Evolutionary conservation across 2,113 vertebrate species (phyloP).

Genomic region (Pelvicachromis taeniatus): DNA sequence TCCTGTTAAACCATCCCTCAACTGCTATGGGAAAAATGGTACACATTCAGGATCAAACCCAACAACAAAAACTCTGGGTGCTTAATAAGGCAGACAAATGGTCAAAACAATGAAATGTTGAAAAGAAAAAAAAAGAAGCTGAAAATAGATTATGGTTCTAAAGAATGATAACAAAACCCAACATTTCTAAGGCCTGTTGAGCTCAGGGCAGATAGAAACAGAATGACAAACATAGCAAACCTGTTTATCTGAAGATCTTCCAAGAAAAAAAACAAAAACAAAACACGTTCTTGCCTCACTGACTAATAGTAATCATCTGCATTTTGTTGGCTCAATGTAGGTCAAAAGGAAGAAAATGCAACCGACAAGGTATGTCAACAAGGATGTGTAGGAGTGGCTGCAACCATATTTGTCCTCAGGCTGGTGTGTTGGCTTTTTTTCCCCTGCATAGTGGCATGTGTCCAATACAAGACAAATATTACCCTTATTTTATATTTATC

Average conservation of each 20-base stretch:
- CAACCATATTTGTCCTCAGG: neutral
- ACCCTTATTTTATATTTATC: neutral
- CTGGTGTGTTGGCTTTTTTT: neutral
- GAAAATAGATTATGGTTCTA: neutral
- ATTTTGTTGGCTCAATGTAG: neutral
- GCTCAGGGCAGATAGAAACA: neutral
- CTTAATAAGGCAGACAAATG: neutral
- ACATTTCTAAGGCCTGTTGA: neutral
- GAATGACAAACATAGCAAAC: neutral
- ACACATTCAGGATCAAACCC: neutral
- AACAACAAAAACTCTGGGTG: neutral
- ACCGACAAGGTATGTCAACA: constrained; percentile 10
- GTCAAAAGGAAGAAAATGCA: neutral
- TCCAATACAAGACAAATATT: neutral
- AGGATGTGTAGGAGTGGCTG: neutral
- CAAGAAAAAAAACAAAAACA: neutral
- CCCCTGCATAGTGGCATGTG: neutral
- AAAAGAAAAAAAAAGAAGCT: neutral
- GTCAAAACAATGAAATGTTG: neutral
- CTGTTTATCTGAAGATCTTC: neutral
- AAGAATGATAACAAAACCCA: neutral
- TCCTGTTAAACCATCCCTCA: neutral
- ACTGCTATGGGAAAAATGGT: neutral
- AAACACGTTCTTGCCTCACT: neutral
- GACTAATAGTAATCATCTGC: neutral